Conservation (phyloP, 2,888 invertebrate genomes). For the Crossocerus cetratus region DNA sequence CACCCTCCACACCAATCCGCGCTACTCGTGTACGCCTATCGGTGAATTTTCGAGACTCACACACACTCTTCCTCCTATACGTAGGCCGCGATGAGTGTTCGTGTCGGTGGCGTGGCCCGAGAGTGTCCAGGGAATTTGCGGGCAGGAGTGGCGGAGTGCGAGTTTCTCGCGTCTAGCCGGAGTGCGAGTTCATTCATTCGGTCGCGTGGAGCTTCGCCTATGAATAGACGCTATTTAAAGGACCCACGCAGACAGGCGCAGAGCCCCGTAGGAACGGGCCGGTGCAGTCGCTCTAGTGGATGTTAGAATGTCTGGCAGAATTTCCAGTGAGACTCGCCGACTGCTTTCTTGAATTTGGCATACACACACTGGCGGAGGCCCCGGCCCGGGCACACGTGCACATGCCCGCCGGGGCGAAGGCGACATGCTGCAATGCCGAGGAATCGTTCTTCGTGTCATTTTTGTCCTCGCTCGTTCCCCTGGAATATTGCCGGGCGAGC, state of each 20-base stretch:
- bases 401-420: neutral
- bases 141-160: conserved; percentile 52
- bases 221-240: conserved; percentile 73
- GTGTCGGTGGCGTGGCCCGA: conserved; percentile 18
- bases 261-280: neutral
- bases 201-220: conserved; percentile 59
- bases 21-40: too few species aligned
- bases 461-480: conserved; percentile 7
- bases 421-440: conserved; percentile 11
- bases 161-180: conserved; percentile 49
- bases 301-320: conserved; percentile 28
- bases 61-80: too few species aligned
- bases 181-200: conserved; percentile 66
- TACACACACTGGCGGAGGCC: neutral
- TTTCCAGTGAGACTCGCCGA: conserved; percentile 21
- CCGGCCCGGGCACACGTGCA: neutral
- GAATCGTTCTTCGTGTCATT: conserved; percentile 17
- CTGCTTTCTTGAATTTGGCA: conserved; percentile 29
- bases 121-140: conserved; percentile 60
- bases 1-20: neutral
- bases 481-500: neutral
- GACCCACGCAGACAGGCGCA: conserved; percentile 47
- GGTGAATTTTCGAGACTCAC: too few species aligned
- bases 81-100: neutral
- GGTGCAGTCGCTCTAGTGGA: conserved; percentile 49